A percentile compares a stretch with the other conserved stretches of the same genome.
Evolutionary conservation across 2,888 invertebrate species (phyloP).

Genomic region (Drosophila maculinotata): DNA sequence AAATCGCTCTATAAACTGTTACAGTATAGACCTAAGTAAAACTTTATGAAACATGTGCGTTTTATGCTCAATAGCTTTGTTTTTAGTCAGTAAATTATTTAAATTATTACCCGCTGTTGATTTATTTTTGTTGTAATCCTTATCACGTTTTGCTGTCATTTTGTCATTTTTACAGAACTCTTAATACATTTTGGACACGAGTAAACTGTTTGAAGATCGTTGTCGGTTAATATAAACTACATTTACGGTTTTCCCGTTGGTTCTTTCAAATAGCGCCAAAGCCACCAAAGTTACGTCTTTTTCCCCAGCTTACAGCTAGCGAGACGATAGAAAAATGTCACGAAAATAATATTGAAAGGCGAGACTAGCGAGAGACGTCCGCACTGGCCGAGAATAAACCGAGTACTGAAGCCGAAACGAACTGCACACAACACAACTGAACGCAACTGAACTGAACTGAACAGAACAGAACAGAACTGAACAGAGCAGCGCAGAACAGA

Average conservation of each 20-base stretch:
- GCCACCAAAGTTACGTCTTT: constrained; percentile 57
- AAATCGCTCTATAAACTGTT: no score
- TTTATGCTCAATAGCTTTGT: not conserved
- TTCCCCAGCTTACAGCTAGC: not conserved
- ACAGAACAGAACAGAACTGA: constrained; percentile 2
- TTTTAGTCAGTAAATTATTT: not conserved
- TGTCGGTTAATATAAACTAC: constrained; percentile 5
- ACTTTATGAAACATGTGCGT: no score
- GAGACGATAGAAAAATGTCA: constrained; percentile 3
- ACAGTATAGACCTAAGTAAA: no score
- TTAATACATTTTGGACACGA: constrained; percentile 61
- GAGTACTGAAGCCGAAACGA: constrained; percentile 55
- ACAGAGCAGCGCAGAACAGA: constrained; percentile 29
- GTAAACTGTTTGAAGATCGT: constrained; percentile 17
- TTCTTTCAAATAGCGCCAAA: constrained; percentile 13
- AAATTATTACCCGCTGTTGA: constrained; percentile 80
- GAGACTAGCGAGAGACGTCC: constrained; percentile 42
- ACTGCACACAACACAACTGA: constrained; percentile 22
- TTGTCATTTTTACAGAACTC: constrained; percentile 81
- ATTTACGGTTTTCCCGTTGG: constrained; percentile 33
- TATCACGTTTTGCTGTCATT: constrained; percentile 85
- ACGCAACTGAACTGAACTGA: constrained; percentile 11
- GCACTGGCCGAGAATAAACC: constrained; percentile 59
- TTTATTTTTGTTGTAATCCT: constrained; percentile 84
- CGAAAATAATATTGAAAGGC: not conserved